Base-by-base conservation (phyloP, 2,888 invertebrate genomes). In the Drosophila maculinotata region DNA sequence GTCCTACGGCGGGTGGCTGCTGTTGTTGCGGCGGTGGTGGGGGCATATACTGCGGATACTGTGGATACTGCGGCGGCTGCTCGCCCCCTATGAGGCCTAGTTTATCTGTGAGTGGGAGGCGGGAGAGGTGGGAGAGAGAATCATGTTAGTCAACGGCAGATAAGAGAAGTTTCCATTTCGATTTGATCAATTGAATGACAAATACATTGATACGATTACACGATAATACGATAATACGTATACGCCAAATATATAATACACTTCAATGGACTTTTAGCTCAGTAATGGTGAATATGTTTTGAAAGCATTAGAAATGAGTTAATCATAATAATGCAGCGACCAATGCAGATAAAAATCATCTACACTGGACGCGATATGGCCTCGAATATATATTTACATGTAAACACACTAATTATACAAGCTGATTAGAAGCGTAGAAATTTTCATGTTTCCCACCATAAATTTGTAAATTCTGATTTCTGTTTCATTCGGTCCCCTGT, bases 1-100 rank as follows among this genome's bases (percentile, higher is more conserved):
- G 88, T 54, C 93, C 93, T 86, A 93, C 93, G 51, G 93, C 92
- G 73, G 93, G 92, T 10, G 93, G 93, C 79, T 93, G 93, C 73
- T 89, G 92, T 68, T 92, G 93, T 71, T 92, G 93, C 78, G 92
- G 93, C 70, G 89, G 92, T 66, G 91, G 91, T 71, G 93, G 93
- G 76, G 85, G 90, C 90, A 54, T 93, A 92, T 83, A 91, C 90
- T 64, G 93, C 92, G 70, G 90, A 78, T 90, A 90, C 73, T 89
- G 90, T 93, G 78, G 89, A 80, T 91, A 90, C 78, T 90, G 91
- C 57, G 88, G 90, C 68, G 87, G 90, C 75, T 83, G 87, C 70
- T 91, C 91, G 59, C 90, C 90, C 65, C 91, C 90, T 81, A 90
- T 90, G 81, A 90, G 88, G 69, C 90, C 90, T 69, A 90, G 88